Evolutionary conservation across 1,140 invertebrate species (phyloP).

Genomic region (Bombus balteatus): DNA sequence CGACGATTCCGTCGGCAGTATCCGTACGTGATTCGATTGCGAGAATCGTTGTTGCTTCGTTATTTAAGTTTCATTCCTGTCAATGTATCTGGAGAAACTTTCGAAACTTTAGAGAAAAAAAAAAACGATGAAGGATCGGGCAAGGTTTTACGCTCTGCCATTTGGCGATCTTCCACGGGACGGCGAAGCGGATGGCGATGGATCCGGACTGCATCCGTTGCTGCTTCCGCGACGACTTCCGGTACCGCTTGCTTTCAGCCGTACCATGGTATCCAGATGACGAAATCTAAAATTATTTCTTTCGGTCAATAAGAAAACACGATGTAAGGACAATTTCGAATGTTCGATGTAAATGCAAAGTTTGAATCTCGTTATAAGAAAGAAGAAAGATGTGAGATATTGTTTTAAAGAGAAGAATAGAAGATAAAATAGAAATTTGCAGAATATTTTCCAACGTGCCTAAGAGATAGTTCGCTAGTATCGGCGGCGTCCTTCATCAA

Average conservation of each 20-base stretch:
- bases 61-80: neutral
- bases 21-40: neutral
- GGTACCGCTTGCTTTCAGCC: constrained; percentile 84
- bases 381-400: neutral
- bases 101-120: neutral
- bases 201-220: constrained; percentile 79
- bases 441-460: constrained; percentile 82
- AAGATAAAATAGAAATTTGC: neutral
- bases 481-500: constrained; percentile 88
- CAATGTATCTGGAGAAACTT: constrained; percentile 4
- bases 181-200: constrained; percentile 86
- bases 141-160: constrained; percentile 72
- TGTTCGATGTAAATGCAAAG: too few relatives aligned
- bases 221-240: constrained; percentile 80
- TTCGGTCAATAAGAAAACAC: neutral
- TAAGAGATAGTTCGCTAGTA: constrained; percentile 89
- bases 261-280: constrained; percentile 90
- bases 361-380: too few relatives aligned
- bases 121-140: neutral
- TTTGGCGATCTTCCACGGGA: constrained; percentile 78
- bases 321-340: neutral
- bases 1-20: neutral
- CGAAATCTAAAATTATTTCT: constrained; percentile 85
- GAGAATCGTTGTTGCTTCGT: too few relatives aligned
- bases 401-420: neutral